These are phyloP conservation scores for Periophthalmus modestus DNA, from an alignment of 2,113 vertebrate species.

Conservation along the genomic window DNA sequence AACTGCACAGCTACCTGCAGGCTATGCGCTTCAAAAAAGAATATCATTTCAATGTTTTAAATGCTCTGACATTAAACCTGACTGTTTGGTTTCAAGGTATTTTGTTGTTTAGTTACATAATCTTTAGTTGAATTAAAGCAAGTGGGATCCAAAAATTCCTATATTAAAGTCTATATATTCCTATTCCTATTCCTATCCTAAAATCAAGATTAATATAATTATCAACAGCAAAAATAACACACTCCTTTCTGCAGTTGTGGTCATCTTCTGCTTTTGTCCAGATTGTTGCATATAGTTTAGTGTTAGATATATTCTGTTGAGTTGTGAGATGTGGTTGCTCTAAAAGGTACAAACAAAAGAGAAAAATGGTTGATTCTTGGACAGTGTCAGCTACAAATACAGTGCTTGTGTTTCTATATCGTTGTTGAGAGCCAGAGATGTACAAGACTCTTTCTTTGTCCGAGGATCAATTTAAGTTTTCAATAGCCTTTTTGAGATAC, in stretches of 20 bases:
- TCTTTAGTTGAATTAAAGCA: too few relatives aligned
- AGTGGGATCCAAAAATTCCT: too few relatives aligned
- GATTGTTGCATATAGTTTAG: not conserved
- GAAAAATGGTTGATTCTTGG: not conserved
- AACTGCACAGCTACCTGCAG: slow-evolving; percentile 12
- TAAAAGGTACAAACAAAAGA: slow-evolving; percentile 8
- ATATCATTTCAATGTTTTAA: too few relatives aligned
- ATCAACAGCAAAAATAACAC: too few relatives aligned
- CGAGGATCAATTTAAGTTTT: not conserved
- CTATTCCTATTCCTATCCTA: too few relatives aligned
- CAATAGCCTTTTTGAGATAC: not conserved
- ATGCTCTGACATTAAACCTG: too few relatives aligned
- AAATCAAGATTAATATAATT: too few relatives aligned
- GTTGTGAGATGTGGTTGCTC: not conserved
- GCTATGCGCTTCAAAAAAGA: not conserved
- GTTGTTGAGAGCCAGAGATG: not conserved
- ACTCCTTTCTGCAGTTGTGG: not conserved
- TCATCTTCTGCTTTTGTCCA: not conserved
- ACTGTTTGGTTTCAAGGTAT: too few relatives aligned
- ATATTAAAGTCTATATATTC: too few relatives aligned
- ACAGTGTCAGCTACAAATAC: not conserved
- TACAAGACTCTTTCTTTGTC: not conserved
- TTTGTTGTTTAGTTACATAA: too few relatives aligned
- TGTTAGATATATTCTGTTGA: not conserved
- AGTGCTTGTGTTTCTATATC: not conserved